Evolutionary conservation across 2,888 invertebrate genomes (phyloP).

Genomic region (Melitaea athalia): DNA sequence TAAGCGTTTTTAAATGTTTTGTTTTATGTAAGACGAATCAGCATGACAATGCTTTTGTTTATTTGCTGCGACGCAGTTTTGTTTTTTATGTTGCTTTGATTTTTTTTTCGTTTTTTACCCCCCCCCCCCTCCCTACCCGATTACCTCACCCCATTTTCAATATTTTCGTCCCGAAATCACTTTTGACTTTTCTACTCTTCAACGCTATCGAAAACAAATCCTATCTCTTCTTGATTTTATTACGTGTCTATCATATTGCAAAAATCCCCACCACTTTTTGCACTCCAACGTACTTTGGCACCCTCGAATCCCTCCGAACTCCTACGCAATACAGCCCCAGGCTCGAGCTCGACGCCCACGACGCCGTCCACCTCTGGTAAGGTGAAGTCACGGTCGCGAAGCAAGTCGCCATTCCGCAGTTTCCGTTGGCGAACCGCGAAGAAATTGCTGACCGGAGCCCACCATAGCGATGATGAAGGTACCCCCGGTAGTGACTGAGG

Average conservation of each 20-base stretch:
- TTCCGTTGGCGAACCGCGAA: constrained; percentile 94
- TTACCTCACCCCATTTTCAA: constrained; percentile 33
- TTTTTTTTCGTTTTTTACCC: constrained; percentile 64
- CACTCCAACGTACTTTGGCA: not conserved
- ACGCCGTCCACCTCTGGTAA: constrained; percentile 82
- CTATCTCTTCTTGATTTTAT: not conserved
- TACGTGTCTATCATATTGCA: not conserved
- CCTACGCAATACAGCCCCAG: constrained; percentile 58
- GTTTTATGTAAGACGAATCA: constrained; percentile 40
- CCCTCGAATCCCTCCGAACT: constrained; percentile 35
- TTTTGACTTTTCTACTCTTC: not conserved
- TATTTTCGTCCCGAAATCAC: not conserved
- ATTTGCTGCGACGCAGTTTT: constrained; percentile 70
- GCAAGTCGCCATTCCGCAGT: constrained; percentile 96
- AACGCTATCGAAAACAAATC: not conserved
- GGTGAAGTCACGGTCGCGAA: constrained; percentile 92
- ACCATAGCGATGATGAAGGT: constrained; percentile 92
- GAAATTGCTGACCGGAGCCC: constrained; percentile 85
- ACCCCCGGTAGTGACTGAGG: constrained; percentile 69
- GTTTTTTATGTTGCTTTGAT: constrained; percentile 75
- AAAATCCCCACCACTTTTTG: constrained; percentile 11
- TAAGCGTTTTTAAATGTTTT: constrained; percentile 43
- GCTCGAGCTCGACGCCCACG: constrained; percentile 70
- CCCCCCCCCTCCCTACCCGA: constrained; percentile 46
- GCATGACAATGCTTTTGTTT: constrained; percentile 64